A percentile compares a stretch with the other conserved stretches of the same genome.
Evolutionary conservation across 2,888 invertebrate species (phyloP).

Genomic region (Gymnoscelis rufifasciata): DNA sequence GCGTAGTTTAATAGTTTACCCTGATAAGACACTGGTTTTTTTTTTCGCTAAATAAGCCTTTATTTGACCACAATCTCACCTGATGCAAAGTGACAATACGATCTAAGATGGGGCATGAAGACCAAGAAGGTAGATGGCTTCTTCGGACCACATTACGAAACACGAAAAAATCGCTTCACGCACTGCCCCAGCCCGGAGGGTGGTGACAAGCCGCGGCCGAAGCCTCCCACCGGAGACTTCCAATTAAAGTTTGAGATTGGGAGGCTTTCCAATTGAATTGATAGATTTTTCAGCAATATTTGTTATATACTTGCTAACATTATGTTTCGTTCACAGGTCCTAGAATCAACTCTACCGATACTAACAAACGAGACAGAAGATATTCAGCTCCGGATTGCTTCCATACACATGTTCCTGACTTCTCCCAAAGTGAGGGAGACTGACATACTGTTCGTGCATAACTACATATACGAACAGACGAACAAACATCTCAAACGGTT

Average conservation of each 20-base stretch:
- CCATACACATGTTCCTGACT: slow-evolving; percentile 80
- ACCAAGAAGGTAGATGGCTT: no score
- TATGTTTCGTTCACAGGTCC: slow-evolving; percentile 50
- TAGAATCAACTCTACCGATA: slow-evolving; percentile 80
- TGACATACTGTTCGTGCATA: slow-evolving; percentile 83
- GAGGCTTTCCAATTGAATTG: neutral
- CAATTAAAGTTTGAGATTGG: neutral
- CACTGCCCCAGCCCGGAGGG: no score
- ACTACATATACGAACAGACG: slow-evolving; percentile 81
- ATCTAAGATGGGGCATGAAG: no score
- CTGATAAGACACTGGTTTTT: no score
- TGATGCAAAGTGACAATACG: no score
- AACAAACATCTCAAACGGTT: slow-evolving; percentile 83
- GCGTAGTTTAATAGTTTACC: no score
- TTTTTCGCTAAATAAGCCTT: no score
- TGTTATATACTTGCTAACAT: neutral
- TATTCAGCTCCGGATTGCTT: slow-evolving; percentile 82
- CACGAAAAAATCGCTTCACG: no score
- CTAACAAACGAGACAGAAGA: slow-evolving; percentile 82
- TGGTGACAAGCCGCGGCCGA: neutral
- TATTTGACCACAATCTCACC: no score
- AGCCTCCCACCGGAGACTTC: neutral
- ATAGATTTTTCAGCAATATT: neutral
- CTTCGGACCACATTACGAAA: no score
- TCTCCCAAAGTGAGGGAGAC: slow-evolving; percentile 81